Evolutionary conservation across 2,113 vertebrate species (phyloP).

Genomic region (Tetrax tetrax): DNA sequence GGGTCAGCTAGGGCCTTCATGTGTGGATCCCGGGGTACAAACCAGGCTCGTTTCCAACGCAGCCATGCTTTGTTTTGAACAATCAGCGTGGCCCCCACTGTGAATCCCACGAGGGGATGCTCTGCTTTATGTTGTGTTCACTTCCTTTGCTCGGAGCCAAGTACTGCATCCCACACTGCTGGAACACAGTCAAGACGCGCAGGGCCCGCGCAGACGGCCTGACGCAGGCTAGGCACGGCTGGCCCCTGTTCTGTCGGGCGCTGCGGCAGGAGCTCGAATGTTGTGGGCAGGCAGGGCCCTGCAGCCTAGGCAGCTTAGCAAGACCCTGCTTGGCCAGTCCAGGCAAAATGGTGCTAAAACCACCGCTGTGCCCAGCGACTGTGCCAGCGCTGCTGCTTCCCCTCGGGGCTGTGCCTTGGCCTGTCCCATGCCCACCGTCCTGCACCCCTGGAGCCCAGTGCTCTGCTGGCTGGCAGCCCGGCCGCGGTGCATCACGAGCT

Average conservation of each 20-base stretch:
- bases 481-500: rapidly evolving
- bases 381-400: rapidly evolving
- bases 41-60: neutral
- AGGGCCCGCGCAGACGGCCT: rapidly evolving
- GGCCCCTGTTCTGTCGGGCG: rapidly evolving
- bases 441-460: rapidly evolving
- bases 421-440: rapidly evolving
- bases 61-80: constrained; percentile 16
- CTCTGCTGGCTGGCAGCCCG: neutral
- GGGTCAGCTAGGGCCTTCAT: neutral
- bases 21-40: neutral
- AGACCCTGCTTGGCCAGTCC: neutral
- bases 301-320: rapidly evolving
- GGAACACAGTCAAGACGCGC: neutral
- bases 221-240: rapidly evolving
- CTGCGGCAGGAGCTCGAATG: neutral
- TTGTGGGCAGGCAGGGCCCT: neutral
- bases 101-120: neutral
- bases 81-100: neutral
- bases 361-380: neutral
- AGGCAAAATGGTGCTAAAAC: neutral
- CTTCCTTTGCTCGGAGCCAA: neutral
- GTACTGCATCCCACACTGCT: neutral
- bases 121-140: neutral
- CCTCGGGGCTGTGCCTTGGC: rapidly evolving